Evolutionary conservation across 2,113 vertebrate genomes (phyloP), one percentile per base, ranked within the genome.

Genomic region (Tragelaphus scriptus): DNA sequence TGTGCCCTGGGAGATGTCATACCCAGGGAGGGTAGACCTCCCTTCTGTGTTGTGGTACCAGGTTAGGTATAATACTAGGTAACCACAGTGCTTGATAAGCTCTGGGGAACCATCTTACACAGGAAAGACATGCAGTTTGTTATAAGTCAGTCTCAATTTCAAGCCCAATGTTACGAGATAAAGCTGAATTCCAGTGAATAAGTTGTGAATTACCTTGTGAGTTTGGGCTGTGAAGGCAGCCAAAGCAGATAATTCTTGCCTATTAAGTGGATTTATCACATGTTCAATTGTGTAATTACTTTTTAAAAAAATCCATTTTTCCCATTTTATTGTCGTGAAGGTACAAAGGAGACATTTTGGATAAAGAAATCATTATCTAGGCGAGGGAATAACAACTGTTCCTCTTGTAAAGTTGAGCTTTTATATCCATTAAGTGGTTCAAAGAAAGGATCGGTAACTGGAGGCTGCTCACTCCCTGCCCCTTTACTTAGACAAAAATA

Each of bases 321-420:
- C n/a, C 47, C 71, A 77, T 82, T 97, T 97, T 93, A 95, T 88
- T 96, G 65, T 81, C 71, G 87, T 88, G 80, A 96, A 93, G 91
- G 94, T 61, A 97, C 93, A 84, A 97, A 95, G 36, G 59, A 82
- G 56, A 94, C 55, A 97, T 97, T 97, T 96, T 85, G 90, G 82
- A 93, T 96, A 96, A 96, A 97, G 89, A 97, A 97, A 95, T 93
- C 92, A 95, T 97, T 95, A 94, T 82, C 59, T 75, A 79, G 49
- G 85, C 0, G 0, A 93, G 87, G 47, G 56, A 90, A 75, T 94
- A 95, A 94, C 71, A 97, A 93, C 40, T 55, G 21, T 61, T 95
- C 28, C 32, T 71, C 90, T 93, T 93, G 40, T 95, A 85, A 94
- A 96, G 77, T 95, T 94, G 86, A 96, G 79, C 25, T 96, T 96